These are phyloP conservation scores for Polyommatus iphigenia DNA, from an alignment of 2,888 invertebrate species.

Conservation along the genomic window DNA sequence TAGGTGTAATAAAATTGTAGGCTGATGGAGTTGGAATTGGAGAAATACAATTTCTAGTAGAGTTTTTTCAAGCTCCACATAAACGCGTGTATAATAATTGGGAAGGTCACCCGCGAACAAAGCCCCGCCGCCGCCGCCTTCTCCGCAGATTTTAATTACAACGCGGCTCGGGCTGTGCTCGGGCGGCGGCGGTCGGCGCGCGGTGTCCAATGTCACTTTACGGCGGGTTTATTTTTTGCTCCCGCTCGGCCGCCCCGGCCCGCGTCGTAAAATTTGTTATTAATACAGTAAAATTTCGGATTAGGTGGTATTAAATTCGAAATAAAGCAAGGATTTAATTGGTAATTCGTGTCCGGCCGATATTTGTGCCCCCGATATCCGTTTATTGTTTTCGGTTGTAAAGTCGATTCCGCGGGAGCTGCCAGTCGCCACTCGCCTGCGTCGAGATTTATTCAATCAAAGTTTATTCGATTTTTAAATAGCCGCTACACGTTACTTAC, in stretches of 20 bases:
- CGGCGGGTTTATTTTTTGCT: slow-evolving; percentile 63
- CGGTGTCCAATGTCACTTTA: slow-evolving; percentile 67
- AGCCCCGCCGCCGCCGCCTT: slow-evolving; percentile 33
- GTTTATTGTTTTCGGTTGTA: slow-evolving; percentile 54
- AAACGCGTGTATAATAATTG: neutral
- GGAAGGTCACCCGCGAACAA: neutral
- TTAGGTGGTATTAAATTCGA: slow-evolving; percentile 75
- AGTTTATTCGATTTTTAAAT: slow-evolving; percentile 24
- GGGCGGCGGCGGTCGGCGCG: slow-evolving; percentile 22
- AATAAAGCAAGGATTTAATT: slow-evolving; percentile 77
- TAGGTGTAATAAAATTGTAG: neutral
- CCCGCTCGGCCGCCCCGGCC: slow-evolving; percentile 57
- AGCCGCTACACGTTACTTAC: neutral
- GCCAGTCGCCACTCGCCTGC: slow-evolving; percentile 36
- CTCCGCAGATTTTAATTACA: slow-evolving; percentile 50
- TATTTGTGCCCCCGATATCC: slow-evolving; percentile 45
- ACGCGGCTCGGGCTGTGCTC: slow-evolving; percentile 36
- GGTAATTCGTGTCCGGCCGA: slow-evolving; percentile 61
- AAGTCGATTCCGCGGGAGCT: slow-evolving; percentile 42
- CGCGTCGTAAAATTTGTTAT: slow-evolving; percentile 73
- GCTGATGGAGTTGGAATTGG: neutral
- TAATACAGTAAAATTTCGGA: slow-evolving; percentile 78
- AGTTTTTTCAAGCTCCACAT: neutral
- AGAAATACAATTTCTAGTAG: neutral
- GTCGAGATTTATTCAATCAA: slow-evolving; percentile 44